Evolutionary conservation across 2,888 invertebrate species (phyloP).

Genomic region (Stenodera caucasica): DNA sequence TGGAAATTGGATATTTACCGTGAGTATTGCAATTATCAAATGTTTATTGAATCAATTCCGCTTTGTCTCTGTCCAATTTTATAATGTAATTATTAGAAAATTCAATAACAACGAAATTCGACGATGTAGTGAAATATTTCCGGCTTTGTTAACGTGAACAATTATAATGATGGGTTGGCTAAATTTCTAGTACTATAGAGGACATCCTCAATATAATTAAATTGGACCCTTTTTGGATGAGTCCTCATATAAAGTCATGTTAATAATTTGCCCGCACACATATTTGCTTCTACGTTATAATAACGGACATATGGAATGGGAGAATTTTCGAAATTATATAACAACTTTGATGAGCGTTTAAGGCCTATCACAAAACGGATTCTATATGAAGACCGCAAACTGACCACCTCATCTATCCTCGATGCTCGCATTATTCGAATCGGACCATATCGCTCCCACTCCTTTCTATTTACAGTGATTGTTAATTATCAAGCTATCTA

Average conservation of each 20-base stretch:
- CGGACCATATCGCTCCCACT: conserved; percentile 21
- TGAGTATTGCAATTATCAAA: conserved; percentile 60
- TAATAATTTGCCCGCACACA: neutral
- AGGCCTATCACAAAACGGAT: conserved; percentile 21
- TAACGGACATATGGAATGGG: neutral
- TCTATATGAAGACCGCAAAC: conserved; percentile 24
- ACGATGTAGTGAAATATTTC: conserved; percentile 9
- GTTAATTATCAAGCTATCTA: conserved; percentile 24
- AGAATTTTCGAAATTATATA: neutral
- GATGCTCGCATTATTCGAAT: conserved; percentile 21
- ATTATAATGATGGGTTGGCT: conserved; percentile 4
- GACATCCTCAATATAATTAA: conserved; percentile 20
- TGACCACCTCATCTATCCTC: conserved; percentile 28
- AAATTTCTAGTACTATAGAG: neutral
- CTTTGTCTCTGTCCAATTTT: neutral
- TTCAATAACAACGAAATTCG: neutral
- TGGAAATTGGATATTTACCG: conserved; percentile 84
- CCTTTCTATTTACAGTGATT: conserved; percentile 19
- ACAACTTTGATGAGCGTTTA: conserved; percentile 15
- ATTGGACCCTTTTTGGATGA: conserved; percentile 17
- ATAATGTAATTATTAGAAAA: conserved; percentile 2
- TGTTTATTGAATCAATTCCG: neutral
- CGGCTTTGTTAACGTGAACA: conserved; percentile 10
- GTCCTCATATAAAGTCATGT: conserved; percentile 1
- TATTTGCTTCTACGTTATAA: neutral